Conservation (phyloP, 2,888 invertebrate genomes). For the Luperina nickerlii region DNA sequence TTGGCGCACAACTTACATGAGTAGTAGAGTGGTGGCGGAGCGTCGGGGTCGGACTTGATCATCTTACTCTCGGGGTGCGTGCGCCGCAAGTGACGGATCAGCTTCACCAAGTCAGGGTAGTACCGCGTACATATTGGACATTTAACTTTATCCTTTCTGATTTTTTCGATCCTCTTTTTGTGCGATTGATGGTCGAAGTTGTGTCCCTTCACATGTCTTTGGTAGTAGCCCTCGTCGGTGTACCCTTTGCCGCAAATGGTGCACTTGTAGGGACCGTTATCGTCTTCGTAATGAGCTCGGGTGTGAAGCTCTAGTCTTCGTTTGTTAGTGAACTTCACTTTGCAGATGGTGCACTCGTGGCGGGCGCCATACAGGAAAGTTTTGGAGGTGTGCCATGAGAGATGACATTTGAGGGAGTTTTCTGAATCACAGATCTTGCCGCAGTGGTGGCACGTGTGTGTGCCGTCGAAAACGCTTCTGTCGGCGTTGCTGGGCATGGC, state of each 20-base stretch:
- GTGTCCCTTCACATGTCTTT: constrained; percentile 89
- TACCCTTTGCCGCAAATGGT: constrained; percentile 88
- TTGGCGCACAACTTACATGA: constrained; percentile 87
- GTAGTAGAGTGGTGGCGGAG: constrained; percentile 81
- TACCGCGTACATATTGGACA: constrained; percentile 86
- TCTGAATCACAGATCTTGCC: constrained; percentile 86
- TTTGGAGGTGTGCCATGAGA: constrained; percentile 86
- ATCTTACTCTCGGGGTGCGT: constrained; percentile 89
- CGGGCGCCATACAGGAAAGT: constrained; percentile 83
- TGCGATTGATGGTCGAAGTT: constrained; percentile 86
- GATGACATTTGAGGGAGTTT: constrained; percentile 84
- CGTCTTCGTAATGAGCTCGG: constrained; percentile 87
- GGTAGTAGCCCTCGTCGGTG: constrained; percentile 87
- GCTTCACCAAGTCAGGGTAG: constrained; percentile 84
- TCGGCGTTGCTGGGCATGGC: constrained; percentile 70
- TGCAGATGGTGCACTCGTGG: constrained; percentile 87
- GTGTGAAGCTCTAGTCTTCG: constrained; percentile 85
- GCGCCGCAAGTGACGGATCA: constrained; percentile 85
- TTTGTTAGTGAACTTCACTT: constrained; percentile 86
- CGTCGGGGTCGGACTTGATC: constrained; percentile 88
- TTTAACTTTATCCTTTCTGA: constrained; percentile 85
- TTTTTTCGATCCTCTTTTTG: constrained; percentile 82
- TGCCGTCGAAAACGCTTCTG: constrained; percentile 74
- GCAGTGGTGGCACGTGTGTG: constrained; percentile 85
- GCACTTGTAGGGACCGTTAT: constrained; percentile 88